These are phyloP conservation scores for Apostichopus leukothele DNA, from an alignment of 53 echinoderm and acorn worm genomes.

Conservation along the genomic window DNA sequence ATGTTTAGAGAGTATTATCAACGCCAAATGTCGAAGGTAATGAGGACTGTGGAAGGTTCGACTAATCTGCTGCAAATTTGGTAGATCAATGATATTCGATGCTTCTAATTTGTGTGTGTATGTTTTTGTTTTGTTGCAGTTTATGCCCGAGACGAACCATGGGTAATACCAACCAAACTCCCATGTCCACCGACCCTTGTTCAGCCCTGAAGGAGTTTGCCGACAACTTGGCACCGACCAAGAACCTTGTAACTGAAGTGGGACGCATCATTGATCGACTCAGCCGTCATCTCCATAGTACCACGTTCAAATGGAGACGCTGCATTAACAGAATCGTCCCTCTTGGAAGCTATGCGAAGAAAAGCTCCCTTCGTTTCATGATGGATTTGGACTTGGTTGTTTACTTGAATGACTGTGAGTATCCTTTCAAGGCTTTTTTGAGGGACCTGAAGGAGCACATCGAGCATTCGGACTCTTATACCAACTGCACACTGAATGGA, in stretches of 20 bases:
- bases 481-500: not conserved
- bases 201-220: not conserved
- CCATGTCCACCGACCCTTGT: not conserved
- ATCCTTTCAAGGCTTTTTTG: slow-evolving; percentile 21
- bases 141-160: too few relatives aligned
- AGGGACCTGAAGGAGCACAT: not conserved
- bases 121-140: too few relatives aligned
- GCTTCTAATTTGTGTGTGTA: too few relatives aligned
- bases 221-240: not conserved
- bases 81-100: too few relatives aligned
- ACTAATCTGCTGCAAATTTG: too few relatives aligned
- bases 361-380: slow-evolving; percentile 17
- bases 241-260: not conserved
- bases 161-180: not conserved
- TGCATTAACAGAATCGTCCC: not conserved
- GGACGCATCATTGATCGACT: not conserved
- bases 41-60: not conserved
- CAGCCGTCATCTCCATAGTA: not conserved
- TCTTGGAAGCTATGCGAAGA: slow-evolving; percentile 31
- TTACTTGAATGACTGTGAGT: slow-evolving; percentile 25
- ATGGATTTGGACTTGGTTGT: slow-evolving; percentile 42
- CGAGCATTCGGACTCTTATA: not conserved
- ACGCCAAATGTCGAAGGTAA: too few relatives aligned
- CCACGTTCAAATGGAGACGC: not conserved
- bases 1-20: too few relatives aligned